Base-by-base conservation (phyloP, 2,113 vertebrate genomes). In the Esox niger region DNA sequence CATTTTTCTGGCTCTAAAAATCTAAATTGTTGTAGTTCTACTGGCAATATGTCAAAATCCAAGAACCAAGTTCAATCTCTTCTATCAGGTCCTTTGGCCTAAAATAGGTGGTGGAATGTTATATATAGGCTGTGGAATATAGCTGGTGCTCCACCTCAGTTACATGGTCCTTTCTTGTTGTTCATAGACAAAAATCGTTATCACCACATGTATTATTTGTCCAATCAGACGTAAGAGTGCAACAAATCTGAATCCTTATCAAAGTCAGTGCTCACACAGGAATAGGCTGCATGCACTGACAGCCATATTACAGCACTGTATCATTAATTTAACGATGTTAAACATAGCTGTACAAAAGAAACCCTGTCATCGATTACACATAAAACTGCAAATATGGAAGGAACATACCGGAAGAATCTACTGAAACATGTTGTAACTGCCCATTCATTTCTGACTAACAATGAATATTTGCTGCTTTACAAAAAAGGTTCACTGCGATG, bases 301-400 rank as follows among this genome's bases (percentile, higher is more conserved):
- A 57, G 57, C 47, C 73, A 76, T 30, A 35, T 43, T 38, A 73
- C 57, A 64, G 58, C 70, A 78, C 70, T 62, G 11, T 23, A 32
- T 38, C 43, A 60, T 72, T 25, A 58, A 32, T 27, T 73, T 35
- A 70, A 27, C 23, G 23, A 62, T 26, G 21, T 10, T 55, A 47
- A 63, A 47, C 6, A 68, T 38, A 43, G 73, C 66, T 23, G 25
- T 26, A 56, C 54, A 56, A 74, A 17, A 66, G 63, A 2, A 52
- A 78, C 76, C 80, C 72, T 79, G 70, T 79, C 17, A 70, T 29
- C 29, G 30, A 64, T 63, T 57, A 70, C 43, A 64, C 58, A 66
- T 13, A 60, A 8, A 66, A 21, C 17, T 66, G 57, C 68, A 55
- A 43, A 68, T n/a, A 70, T 70, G 60, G 59, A 68, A 69, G 60